Conservation (phyloP, 1,140 invertebrate species). For the Solen grandis region DNA sequence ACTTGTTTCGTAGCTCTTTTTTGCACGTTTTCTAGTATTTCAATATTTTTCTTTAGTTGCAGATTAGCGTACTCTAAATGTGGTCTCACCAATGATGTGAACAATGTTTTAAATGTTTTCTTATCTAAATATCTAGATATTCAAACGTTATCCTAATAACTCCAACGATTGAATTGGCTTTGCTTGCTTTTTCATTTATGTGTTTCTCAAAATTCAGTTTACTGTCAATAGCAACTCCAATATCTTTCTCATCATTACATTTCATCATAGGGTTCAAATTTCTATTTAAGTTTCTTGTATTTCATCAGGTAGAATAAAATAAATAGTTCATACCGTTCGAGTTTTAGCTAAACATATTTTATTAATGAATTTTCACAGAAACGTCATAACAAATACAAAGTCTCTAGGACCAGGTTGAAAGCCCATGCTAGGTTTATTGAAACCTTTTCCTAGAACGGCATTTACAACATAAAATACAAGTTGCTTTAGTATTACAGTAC, state of each 20-base stretch:
- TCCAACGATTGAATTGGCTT: slow-evolving; percentile 8
- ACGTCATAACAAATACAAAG: no score
- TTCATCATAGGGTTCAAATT: neutral
- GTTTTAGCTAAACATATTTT: no score
- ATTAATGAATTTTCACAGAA: no score
- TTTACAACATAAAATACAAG: no score
- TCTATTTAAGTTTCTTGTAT: neutral
- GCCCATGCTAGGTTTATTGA: no score
- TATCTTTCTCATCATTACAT: neutral
- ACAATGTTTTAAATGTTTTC: slow-evolving; percentile 5
- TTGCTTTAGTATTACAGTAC: no score
- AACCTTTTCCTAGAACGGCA: no score
- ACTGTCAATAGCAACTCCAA: slow-evolving; percentile 12
- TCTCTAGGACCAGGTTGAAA: no score
- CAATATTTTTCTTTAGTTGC: neutral
- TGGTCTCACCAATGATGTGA: neutral
- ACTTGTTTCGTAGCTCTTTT: neutral
- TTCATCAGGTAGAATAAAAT: no score
- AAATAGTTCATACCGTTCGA: no score
- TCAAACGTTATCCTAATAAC: slow-evolving; percentile 24
- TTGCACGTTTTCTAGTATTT: neutral
- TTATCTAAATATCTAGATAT: slow-evolving; percentile 13
- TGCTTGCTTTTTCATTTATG: slow-evolving; percentile 20
- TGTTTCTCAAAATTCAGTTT: neutral
- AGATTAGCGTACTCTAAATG: neutral